Percentiles rank a stretch among this genome's conserved stretches.
phyloP scores from a whole-genome alignment of 2,888 invertebrate genomes.

The Boloria euphrosyne region DNA sequence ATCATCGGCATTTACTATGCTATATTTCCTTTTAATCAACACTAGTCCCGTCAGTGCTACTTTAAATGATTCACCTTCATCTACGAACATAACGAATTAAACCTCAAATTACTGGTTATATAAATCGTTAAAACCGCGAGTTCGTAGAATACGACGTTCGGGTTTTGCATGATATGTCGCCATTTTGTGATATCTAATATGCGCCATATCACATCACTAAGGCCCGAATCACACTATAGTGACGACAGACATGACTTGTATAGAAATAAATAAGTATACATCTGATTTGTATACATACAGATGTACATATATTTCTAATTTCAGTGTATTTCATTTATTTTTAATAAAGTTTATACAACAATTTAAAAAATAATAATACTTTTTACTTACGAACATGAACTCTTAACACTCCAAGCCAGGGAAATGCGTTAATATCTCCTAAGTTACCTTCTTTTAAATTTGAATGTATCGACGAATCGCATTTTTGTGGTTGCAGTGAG shows the following conservation, averaged over 20 bases:
- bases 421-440: constrained; percentile 47
- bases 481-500: constrained; percentile 1
- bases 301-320: too few species aligned
- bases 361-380: neutral
- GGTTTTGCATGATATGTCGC: neutral
- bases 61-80: constrained; percentile 40
- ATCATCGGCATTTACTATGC: constrained; percentile 58
- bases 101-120: neutral
- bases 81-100: constrained; percentile 40
- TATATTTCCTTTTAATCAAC: constrained; percentile 51
- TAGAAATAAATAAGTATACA: too few species aligned
- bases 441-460: constrained; percentile 42
- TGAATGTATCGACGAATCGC: constrained; percentile 18
- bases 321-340: too few species aligned
- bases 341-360: neutral
- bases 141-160: neutral
- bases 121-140: neutral
- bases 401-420: constrained; percentile 61
- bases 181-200: too few species aligned
- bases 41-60: constrained; percentile 59
- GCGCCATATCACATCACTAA: too few species aligned
- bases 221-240: too few species aligned
- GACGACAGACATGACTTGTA: too few species aligned
- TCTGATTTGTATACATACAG: too few species aligned
- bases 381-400: constrained; percentile 55